Conservation (phyloP, 2,888 invertebrate species). For the Epistrophella euchroma region DNA sequence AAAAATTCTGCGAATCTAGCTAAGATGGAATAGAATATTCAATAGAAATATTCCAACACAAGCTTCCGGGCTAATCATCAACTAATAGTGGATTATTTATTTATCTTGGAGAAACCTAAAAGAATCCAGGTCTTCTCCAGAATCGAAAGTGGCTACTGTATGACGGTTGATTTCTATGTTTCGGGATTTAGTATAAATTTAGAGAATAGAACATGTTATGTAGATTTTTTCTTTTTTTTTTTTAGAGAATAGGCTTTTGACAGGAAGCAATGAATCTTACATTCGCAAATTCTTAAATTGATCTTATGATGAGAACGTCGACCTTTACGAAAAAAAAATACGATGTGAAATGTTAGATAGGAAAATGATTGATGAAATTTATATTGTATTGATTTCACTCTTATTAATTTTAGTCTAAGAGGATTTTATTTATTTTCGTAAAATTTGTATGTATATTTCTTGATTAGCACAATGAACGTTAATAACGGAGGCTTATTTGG, state of each 20-base stretch:
- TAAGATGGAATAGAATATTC: background rate
- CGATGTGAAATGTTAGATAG: background rate
- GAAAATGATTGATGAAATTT: background rate
- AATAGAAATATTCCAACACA: background rate
- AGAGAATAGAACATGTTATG: conserved; percentile 17
- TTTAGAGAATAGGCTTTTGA: conserved; percentile 1
- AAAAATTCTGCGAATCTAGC: background rate
- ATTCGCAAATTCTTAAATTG: conserved; percentile 17
- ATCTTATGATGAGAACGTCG: conserved; percentile 4
- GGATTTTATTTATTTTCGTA: background rate
- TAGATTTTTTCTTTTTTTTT: background rate
- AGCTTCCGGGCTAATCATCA: background rate
- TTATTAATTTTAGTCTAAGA: conserved; percentile 8
- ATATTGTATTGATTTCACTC: conserved; percentile 19
- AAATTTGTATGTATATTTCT: background rate
- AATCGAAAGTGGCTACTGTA: conserved; percentile 39
- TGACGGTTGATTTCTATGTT: conserved; percentile 11
- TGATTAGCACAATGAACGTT: background rate
- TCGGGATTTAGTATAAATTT: background rate
- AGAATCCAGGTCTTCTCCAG: conserved; percentile 22
- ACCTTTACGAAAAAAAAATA: background rate
- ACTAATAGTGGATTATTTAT: conserved; percentile 12
- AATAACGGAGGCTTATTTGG: background rate
- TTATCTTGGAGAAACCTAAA: conserved; percentile 8
- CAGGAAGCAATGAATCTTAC: conserved; percentile 24